phyloP scores from a whole-genome alignment of 2,113 vertebrate species.

The Triplophysa dalaica region DNA sequence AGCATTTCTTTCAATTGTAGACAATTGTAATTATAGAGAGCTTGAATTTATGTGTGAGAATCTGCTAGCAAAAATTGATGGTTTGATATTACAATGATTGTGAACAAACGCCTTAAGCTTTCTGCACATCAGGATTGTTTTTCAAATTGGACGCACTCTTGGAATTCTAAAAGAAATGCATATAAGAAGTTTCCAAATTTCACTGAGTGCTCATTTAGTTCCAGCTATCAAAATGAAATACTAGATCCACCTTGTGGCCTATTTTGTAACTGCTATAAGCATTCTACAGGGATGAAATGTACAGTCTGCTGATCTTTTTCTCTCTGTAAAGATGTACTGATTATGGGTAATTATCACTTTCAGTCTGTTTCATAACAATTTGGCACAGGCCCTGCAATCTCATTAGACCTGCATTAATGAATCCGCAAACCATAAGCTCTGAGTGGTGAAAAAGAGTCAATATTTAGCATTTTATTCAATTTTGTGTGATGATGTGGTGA shows the following conservation, averaged over 20 bases:
- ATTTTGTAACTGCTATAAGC: background rate
- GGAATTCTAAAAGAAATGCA: too few species aligned
- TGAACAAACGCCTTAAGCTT: background rate
- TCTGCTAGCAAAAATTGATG: too few species aligned
- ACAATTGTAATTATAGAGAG: too few species aligned
- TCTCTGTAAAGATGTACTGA: background rate
- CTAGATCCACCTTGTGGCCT: slow-evolving; percentile 37
- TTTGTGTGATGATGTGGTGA: background rate
- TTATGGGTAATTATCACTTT: background rate
- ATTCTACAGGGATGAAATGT: background rate
- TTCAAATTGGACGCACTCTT: too few species aligned
- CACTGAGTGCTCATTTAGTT: background rate
- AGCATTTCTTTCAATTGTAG: background rate
- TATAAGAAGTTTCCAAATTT: too few species aligned
- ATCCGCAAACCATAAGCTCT: background rate
- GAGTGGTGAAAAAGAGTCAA: background rate
- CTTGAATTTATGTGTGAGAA: background rate
- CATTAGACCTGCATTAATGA: background rate
- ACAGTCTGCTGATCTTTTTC: background rate
- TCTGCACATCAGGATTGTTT: background rate
- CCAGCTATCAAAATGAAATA: too few species aligned
- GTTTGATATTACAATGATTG: too few species aligned
- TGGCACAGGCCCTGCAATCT: background rate
- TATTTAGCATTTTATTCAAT: background rate
- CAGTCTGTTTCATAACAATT: background rate